Conservation (phyloP, 2,113 vertebrate species). For the Bubalus kerabau region DNA sequence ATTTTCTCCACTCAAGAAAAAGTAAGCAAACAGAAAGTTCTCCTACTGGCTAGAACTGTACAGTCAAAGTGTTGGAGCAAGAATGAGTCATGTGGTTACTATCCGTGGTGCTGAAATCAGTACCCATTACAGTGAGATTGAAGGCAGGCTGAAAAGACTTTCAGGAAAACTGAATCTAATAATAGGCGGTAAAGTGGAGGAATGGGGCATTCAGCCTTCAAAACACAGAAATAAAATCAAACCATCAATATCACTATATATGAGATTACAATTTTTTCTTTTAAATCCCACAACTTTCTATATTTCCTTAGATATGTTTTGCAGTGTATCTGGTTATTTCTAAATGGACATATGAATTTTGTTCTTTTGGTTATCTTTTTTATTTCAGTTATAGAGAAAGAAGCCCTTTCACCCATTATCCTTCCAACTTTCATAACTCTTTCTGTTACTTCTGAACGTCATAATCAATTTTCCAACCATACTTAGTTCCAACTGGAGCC, state of each 20-base stretch:
- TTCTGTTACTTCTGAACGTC: constrained; percentile 12
- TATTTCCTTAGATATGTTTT: neutral
- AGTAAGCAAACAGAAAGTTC: neutral
- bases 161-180: neutral
- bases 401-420: neutral
- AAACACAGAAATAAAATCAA: neutral
- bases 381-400: neutral
- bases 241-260: neutral
- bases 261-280: neutral
- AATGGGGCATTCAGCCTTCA: neutral
- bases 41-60: neutral
- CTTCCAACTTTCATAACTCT: neutral
- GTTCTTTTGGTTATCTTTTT: neutral
- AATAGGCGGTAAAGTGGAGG: neutral
- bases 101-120: constrained; percentile 75
- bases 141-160: neutral
- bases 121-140: neutral
- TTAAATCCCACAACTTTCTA: neutral
- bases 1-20: neutral
- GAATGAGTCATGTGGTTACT: constrained; percentile 26
- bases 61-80: neutral
- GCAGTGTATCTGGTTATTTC: neutral
- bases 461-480: neutral
- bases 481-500: constrained; percentile 27
- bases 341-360: neutral